phyloP scores from a whole-genome alignment of 2,797 vertebrate genomes.

The Hypotaenidia okinawae region DNA sequence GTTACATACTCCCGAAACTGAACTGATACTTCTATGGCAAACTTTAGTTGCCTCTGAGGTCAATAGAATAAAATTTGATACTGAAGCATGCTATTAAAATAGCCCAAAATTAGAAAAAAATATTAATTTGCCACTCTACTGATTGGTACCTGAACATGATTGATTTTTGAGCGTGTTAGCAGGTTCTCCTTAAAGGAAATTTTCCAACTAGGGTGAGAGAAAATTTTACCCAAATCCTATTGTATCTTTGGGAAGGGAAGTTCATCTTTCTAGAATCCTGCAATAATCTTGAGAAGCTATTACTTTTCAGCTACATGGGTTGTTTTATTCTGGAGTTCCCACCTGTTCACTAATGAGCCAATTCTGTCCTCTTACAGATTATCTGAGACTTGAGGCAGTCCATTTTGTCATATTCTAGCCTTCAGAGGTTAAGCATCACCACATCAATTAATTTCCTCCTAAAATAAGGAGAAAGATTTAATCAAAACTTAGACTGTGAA shows the following conservation, averaged over 20 bases:
- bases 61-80: not conserved
- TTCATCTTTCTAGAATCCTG: not conserved
- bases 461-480: not conserved
- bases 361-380: not conserved
- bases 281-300: not conserved
- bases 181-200: not conserved
- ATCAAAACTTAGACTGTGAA: not conserved
- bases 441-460: not conserved
- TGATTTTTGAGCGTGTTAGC: not conserved
- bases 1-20: not conserved
- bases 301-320: not conserved
- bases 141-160: not conserved
- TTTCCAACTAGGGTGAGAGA: not conserved
- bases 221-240: not conserved
- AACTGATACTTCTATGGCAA: not conserved
- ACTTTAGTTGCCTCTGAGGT: not conserved
- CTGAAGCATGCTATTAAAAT: not conserved
- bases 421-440: not conserved
- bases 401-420: not conserved
- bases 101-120: not conserved
- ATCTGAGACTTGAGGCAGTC: not conserved
- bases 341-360: not conserved
- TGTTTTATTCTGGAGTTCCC: not conserved
- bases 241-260: fast-evolving
- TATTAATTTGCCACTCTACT: not conserved